phyloP scores from a whole-genome alignment of 2,888 invertebrate genomes.

The Synergus gifuensis region DNA sequence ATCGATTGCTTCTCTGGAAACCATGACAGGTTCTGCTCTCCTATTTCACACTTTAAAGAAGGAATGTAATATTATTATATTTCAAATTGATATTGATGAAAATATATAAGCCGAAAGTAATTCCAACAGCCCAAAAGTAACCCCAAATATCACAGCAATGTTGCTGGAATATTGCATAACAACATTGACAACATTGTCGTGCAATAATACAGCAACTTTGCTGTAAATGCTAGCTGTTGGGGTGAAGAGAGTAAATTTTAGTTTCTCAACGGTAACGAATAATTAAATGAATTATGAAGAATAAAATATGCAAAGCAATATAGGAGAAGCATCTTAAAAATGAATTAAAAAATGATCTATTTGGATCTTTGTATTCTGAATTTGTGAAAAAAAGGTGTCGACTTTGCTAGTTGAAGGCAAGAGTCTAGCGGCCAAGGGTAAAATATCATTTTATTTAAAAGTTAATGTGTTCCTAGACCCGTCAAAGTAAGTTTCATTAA shows the following conservation, averaged over 20 bases:
- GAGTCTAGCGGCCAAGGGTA: slow-evolving; percentile 15
- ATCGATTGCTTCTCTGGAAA: slow-evolving; percentile 9
- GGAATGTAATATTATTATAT: slow-evolving; percentile 6
- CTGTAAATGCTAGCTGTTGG: too few relatives aligned
- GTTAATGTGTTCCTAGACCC: slow-evolving; percentile 46
- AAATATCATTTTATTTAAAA: slow-evolving; percentile 42
- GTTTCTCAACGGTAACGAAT: too few relatives aligned
- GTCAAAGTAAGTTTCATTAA: slow-evolving; percentile 44
- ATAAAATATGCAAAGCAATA: neutral
- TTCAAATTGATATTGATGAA: neutral
- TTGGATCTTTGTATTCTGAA: neutral
- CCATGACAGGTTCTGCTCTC: neutral
- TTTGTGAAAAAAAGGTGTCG: neutral
- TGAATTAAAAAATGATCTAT: neutral
- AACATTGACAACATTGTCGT: too few relatives aligned
- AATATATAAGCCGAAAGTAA: neutral
- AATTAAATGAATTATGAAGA: neutral
- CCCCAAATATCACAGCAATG: too few relatives aligned
- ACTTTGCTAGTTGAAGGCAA: neutral
- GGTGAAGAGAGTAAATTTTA: too few relatives aligned
- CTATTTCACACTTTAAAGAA: neutral
- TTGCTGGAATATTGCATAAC: too few relatives aligned
- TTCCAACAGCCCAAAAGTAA: too few relatives aligned
- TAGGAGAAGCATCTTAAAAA: neutral
- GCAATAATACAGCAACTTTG: too few relatives aligned